Evolutionary conservation across 2,113 vertebrate genomes (phyloP).

Genomic region (Zosterops japonicus): DNA sequence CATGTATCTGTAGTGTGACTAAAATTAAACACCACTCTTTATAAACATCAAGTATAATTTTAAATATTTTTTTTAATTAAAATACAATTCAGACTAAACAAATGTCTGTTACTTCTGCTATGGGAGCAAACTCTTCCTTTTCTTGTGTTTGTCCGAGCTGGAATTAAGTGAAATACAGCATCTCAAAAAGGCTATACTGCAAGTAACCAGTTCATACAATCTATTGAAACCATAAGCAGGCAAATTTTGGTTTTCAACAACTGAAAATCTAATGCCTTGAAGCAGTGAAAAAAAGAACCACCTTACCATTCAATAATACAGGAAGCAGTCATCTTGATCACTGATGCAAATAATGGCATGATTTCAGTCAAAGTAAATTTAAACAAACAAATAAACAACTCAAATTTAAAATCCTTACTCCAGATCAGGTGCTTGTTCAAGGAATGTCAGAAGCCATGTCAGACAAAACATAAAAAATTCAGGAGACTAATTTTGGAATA

Average conservation of each 20-base stretch:
- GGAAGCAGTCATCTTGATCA: neutral
- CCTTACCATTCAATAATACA: neutral
- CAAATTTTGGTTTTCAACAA: neutral
- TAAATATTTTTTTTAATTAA: neutral
- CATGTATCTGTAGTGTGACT: neutral
- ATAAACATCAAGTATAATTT: neutral
- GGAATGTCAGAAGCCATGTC: neutral
- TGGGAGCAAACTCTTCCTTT: neutral
- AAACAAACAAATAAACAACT: neutral
- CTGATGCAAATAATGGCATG: neutral
- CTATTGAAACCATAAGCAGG: neutral
- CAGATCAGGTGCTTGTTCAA: neutral
- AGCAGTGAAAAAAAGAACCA: neutral
- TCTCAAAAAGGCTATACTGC: neutral
- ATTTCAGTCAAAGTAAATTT: neutral
- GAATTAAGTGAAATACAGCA: neutral
- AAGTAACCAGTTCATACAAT: neutral
- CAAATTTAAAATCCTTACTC: neutral
- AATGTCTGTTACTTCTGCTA: neutral
- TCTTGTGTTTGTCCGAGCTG: neutral
- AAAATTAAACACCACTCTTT: neutral
- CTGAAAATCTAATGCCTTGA: neutral
- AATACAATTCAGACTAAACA: neutral
- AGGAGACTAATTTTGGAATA: slow-evolving; percentile 13
- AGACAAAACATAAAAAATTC: neutral